Evolutionary conservation across 2,888 invertebrate genomes (phyloP).

Genomic region (Agriopis marginaria): DNA sequence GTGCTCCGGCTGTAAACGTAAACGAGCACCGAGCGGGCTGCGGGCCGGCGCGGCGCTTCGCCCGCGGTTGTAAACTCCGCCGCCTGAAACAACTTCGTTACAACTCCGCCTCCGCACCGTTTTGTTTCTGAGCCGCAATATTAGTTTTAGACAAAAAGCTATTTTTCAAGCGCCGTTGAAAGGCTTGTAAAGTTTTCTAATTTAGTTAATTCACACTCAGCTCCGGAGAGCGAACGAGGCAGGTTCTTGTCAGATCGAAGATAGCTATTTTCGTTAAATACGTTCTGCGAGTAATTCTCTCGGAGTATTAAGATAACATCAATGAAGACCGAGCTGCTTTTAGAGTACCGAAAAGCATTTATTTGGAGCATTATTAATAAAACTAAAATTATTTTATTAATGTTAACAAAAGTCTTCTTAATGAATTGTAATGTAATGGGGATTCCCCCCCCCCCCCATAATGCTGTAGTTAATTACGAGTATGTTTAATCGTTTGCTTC

Average conservation of each 20-base stretch:
- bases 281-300: slow-evolving; percentile 54
- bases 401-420: too few relatives aligned
- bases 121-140: slow-evolving; percentile 81
- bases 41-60: slow-evolving; percentile 47
- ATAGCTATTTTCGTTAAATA: slow-evolving; percentile 65
- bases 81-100: slow-evolving; percentile 82
- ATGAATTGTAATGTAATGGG: too few relatives aligned
- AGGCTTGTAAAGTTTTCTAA: slow-evolving; percentile 84
- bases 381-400: too few relatives aligned
- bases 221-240: slow-evolving; percentile 59
- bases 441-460: too few relatives aligned
- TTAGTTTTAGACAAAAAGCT: slow-evolving; percentile 85
- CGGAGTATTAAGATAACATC: slow-evolving; percentile 67
- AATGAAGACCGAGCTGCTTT: slow-evolving; percentile 42
- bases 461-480: too few relatives aligned
- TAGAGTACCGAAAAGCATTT: neutral
- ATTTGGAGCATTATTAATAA: neutral
- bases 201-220: slow-evolving; percentile 80
- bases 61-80: slow-evolving; percentile 77
- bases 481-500: slow-evolving; percentile 54
- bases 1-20: slow-evolving; percentile 62
- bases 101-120: slow-evolving; percentile 70
- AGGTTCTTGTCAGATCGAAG: slow-evolving; percentile 64
- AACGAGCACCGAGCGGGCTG: slow-evolving; percentile 61
- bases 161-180: slow-evolving; percentile 82